Conservation (phyloP, 2,113 vertebrate genomes). For the Dolichallabes microphthalmus region DNA sequence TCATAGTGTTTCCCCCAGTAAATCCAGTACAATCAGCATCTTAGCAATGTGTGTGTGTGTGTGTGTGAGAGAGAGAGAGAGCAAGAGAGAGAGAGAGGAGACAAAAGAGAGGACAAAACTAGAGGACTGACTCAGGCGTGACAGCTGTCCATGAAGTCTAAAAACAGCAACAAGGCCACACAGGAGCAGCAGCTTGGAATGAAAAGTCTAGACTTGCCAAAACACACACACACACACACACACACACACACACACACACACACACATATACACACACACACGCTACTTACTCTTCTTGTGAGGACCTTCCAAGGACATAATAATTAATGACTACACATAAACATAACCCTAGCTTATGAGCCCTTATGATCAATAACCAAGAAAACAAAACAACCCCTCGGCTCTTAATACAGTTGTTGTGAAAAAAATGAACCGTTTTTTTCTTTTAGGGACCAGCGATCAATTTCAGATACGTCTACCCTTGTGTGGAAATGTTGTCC, state of each 20-base stretch:
- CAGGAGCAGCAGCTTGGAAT: slow-evolving; percentile 37
- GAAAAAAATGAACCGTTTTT: not conserved
- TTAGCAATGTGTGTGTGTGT: not conserved
- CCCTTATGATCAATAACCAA: not conserved
- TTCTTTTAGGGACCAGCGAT: not conserved
- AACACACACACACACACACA: not conserved
- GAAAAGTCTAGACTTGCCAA: slow-evolving; percentile 21
- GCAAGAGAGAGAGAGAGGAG: slow-evolving; percentile 15
- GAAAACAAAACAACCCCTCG: not conserved
- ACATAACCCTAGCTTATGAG: not conserved
- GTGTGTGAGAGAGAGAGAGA: not conserved
- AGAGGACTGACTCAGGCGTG: slow-evolving; percentile 42
- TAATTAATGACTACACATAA: not conserved
- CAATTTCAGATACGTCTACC: not conserved
- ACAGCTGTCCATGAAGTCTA: slow-evolving; percentile 46
- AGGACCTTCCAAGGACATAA: not conserved
- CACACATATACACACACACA: slow-evolving; percentile 4
- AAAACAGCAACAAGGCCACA: slow-evolving; percentile 45
- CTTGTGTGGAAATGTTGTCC: not conserved
- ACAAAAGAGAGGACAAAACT: slow-evolving; percentile 22
- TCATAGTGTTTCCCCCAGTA: not conserved
- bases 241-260: slow-evolving; percentile 7
- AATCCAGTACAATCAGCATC: not conserved
- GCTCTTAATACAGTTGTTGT: not conserved
- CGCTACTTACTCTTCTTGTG: not conserved